A percentile compares a stretch with the other conserved stretches of the same genome.
These are phyloP conservation scores for Trematomus bernacchii DNA, from an alignment of 2,797 vertebrate species.

Conservation along the genomic window DNA sequence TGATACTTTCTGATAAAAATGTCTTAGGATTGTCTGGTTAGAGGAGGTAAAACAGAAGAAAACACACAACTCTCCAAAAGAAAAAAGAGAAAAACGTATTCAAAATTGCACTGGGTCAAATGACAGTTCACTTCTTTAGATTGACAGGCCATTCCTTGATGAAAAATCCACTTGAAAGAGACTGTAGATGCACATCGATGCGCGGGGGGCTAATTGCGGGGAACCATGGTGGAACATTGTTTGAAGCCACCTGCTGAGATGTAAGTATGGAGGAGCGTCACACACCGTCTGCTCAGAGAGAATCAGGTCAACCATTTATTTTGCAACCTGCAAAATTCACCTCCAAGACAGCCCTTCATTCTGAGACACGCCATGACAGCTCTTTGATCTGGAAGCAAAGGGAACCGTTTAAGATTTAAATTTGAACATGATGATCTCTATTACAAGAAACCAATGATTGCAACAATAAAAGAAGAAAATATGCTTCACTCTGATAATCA, in stretches of 20 bases:
- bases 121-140: slow-evolving; percentile 42
- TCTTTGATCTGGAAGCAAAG: slow-evolving; percentile 25
- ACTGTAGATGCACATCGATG: slow-evolving; percentile 27
- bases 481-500: background rate
- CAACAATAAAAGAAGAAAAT: slow-evolving; percentile 13
- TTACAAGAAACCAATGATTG: slow-evolving; percentile 1
- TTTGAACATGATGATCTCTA: slow-evolving; percentile 1
- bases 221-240: slow-evolving; percentile 41
- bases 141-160: slow-evolving; percentile 46
- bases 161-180: slow-evolving; percentile 38
- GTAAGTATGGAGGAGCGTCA: slow-evolving; percentile 42
- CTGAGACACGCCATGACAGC: background rate
- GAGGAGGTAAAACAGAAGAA: slow-evolving; percentile 9
- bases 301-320: slow-evolving; percentile 58
- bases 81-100: background rate
- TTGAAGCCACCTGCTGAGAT: slow-evolving; percentile 51
- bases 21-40: background rate
- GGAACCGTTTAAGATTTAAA: slow-evolving; percentile 11
- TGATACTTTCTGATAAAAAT: background rate
- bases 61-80: background rate
- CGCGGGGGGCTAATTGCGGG: slow-evolving; percentile 68
- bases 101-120: slow-evolving; percentile 13
- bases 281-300: slow-evolving; percentile 30
- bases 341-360: slow-evolving; percentile 13
- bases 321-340: slow-evolving; percentile 24